A percentile compares a stretch with the other conserved stretches of the same genome.
Conservation (phyloP, 2,113 vertebrate genomes). For the Monarcha castaneiventris region DNA sequence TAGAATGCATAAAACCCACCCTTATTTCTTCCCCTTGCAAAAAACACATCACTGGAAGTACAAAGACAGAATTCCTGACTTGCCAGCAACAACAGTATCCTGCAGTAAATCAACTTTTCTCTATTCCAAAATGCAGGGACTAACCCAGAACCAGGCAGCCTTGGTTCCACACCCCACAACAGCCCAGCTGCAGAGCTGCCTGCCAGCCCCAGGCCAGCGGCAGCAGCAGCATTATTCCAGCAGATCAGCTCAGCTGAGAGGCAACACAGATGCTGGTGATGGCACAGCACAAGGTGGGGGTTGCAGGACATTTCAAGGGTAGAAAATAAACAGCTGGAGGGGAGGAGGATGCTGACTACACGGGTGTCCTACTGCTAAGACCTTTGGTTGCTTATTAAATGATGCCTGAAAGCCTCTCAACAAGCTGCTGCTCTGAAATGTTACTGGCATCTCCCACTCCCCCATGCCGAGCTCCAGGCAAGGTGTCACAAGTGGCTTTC, state of each 20-base stretch:
- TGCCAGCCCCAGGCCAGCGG: not conserved
- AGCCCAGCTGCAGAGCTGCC: not conserved
- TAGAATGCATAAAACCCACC: not conserved
- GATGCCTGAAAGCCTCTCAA: conserved; percentile 16
- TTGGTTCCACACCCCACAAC: not conserved
- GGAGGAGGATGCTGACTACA: conserved; percentile 31
- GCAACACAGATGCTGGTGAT: not conserved
- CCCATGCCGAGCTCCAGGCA: not conserved
- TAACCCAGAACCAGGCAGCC: not conserved
- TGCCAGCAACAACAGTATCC: not conserved
- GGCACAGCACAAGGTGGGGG: conserved; percentile 4
- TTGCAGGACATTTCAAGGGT: conserved; percentile 47
- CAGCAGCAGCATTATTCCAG: not conserved
- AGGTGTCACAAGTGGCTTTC: rapidly evolving
- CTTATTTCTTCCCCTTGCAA: not conserved
- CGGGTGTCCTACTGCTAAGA: not conserved
- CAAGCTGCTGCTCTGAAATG: not conserved
- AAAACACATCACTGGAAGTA: not conserved
- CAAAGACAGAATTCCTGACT: not conserved
- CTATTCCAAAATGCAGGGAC: not conserved
- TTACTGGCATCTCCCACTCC: not conserved
- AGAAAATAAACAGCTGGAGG: conserved; percentile 43
- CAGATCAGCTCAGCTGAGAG: not conserved
- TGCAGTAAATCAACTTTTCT: not conserved
- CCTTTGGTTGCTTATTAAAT: conserved; percentile 37